Evolutionary conservation across 2,888 invertebrate species (phyloP), one percentile per base, ranked within the genome.

Genomic region (Synergus gifuensis): DNA sequence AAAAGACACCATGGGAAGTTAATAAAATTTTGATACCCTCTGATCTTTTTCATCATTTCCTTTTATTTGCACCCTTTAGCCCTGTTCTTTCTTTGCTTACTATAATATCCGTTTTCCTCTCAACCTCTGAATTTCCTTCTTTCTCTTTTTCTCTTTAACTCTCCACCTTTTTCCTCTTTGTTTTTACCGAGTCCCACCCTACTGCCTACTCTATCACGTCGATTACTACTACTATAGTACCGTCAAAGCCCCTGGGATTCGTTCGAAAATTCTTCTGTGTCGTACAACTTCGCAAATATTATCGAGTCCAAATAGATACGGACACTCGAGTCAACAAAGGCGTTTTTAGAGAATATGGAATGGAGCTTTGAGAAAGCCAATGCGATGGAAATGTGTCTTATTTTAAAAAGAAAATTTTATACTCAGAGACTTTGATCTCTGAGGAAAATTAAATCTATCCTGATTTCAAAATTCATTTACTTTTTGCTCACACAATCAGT

Each of bases 221-320:
- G 81, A 81, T 85, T 81, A 49, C 66, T 83, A 84, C 79, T 79
- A n/a, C n/a, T n/a, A n/a, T n/a, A 78, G 77, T 76, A 67, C 80
- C 81, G 83, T 83, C 78, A 83, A 85, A 66, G 46, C 67, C 42
- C 69, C 67, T 58, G 78, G 67, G 67, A 58, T 69, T 36, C 69
- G 60, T 78, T 66, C 67, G 78, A 66, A 44, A 54, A 67, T 60
- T 66, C 54, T 49, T 64, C 66, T 58, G 69, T 60, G 60, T 58
- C 78, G 60, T 62, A 28, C 22, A 62, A 62, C 62, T 62, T 62
- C 28, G 62, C 62, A 62, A 62, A 62, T 62, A 28, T 54, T 73
- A 73, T 73, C 54, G 73, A 73, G 36, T 73, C 54, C 40, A 54
- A 36, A 73, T 36, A 40, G 73, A 73, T 54, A 73, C 73, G 73